Evolutionary conservation across 2,113 vertebrate genomes (phyloP).

Genomic region (Mugil cephalus): DNA sequence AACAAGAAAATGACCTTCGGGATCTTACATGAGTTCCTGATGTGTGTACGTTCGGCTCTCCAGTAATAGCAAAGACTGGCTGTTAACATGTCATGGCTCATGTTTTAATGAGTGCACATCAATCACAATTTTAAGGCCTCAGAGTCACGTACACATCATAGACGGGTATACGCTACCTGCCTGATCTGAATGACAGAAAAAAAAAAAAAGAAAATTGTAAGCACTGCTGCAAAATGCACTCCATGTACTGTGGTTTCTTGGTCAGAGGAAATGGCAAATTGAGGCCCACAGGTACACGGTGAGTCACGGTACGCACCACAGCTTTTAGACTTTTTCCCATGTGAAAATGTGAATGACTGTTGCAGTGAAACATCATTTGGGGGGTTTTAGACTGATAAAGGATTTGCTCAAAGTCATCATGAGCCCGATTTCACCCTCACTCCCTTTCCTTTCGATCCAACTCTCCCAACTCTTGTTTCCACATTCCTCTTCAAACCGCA

Average conservation of each 20-base stretch:
- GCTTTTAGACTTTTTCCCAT: constrained; percentile 32
- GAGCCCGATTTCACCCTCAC: constrained; percentile 31
- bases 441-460: constrained; percentile 46
- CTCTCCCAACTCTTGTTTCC: constrained; percentile 43
- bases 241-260: constrained; percentile 9
- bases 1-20: constrained; percentile 9
- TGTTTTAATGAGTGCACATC: constrained; percentile 18
- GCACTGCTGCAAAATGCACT: not conserved
- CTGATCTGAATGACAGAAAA: not conserved
- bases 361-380: constrained; percentile 21
- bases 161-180: too few species aligned
- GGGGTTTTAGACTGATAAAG: constrained; percentile 31
- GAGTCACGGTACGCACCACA: constrained; percentile 31
- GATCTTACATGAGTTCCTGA: not conserved
- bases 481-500: constrained; percentile 42
- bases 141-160: not conserved
- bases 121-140: not conserved
- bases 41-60: constrained; percentile 15
- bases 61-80: constrained; percentile 6
- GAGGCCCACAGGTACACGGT: constrained; percentile 19
- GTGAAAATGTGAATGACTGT: constrained; percentile 43
- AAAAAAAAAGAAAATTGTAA: not conserved
- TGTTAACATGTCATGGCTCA: constrained; percentile 17
- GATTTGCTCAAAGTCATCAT: constrained; percentile 27
- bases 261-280: constrained; percentile 39